phyloP scores from a whole-genome alignment of 2,888 invertebrate species.

The Lagria hirta region DNA sequence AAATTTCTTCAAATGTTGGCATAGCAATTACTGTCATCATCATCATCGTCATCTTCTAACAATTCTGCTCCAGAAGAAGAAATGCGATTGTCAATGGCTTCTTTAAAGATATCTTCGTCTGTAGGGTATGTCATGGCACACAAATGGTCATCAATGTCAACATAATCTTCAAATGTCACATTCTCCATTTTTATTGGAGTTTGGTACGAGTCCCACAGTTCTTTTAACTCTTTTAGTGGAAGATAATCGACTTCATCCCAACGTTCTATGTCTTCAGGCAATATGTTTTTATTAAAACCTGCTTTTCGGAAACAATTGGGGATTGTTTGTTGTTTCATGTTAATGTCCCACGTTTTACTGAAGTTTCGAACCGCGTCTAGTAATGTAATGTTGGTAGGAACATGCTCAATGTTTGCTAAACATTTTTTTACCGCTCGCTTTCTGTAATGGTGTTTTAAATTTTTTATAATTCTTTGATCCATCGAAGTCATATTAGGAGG shows the following conservation, averaged over 20 bases:
- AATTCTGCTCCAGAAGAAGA: no score
- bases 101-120: conserved; percentile 1
- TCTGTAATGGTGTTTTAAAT: conserved; percentile 2
- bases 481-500: conserved; percentile 26
- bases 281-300: no score
- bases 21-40: no score
- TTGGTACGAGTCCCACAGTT: not conserved
- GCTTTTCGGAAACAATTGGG: no score
- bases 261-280: no score
- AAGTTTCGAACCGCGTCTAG: no score
- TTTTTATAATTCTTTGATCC: conserved; percentile 7
- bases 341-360: no score
- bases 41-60: no score
- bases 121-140: conserved; percentile 2
- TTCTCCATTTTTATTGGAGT: not conserved
- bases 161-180: conserved; percentile 6
- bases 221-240: no score
- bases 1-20: no score
- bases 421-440: conserved; percentile 1
- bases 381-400: not conserved
- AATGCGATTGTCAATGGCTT: not conserved
- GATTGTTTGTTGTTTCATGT: no score
- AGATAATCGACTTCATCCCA: no score
- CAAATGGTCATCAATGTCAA: conserved; percentile 1
- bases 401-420: not conserved